Evolutionary conservation across 2,113 vertebrate species (phyloP).

Genomic region (Oreochromis spilurus): DNA sequence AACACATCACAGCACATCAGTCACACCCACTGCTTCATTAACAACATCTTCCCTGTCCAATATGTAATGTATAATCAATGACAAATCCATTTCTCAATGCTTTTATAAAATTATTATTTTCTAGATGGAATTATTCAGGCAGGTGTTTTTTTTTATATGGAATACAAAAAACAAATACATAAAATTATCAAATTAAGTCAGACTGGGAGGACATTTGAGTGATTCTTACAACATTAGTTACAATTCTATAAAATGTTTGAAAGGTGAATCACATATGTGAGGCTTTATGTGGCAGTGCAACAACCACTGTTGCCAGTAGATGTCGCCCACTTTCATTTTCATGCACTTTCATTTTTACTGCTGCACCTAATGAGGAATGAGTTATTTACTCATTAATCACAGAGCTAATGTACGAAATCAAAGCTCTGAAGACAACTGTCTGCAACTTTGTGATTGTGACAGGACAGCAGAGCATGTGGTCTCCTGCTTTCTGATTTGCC

Average conservation of each 20-base stretch:
- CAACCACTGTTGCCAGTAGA: accelerated
- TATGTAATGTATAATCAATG: accelerated
- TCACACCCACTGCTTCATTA: not conserved
- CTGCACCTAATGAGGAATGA: not conserved
- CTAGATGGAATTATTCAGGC: accelerated
- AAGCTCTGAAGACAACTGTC: not conserved
- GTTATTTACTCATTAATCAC: not conserved
- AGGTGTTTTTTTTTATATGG: not conserved
- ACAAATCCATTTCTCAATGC: not conserved
- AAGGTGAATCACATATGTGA: accelerated
- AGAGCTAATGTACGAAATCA: accelerated
- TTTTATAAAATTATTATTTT: not conserved
- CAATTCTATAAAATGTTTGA: accelerated
- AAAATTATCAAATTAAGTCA: accelerated
- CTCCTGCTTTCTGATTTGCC: accelerated
- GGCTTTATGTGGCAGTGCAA: accelerated
- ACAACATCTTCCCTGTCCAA: not conserved
- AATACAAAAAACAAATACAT: not conserved
- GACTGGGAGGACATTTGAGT: not conserved
- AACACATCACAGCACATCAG: accelerated
- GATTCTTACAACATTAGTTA: not conserved
- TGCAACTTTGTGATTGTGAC: not conserved
- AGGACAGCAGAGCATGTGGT: accelerated
- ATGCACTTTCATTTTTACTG: not conserved
- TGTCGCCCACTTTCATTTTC: not conserved